phyloP scores from a whole-genome alignment of 1,140 invertebrate genomes.

The Drosophila watanabei region DNA sequence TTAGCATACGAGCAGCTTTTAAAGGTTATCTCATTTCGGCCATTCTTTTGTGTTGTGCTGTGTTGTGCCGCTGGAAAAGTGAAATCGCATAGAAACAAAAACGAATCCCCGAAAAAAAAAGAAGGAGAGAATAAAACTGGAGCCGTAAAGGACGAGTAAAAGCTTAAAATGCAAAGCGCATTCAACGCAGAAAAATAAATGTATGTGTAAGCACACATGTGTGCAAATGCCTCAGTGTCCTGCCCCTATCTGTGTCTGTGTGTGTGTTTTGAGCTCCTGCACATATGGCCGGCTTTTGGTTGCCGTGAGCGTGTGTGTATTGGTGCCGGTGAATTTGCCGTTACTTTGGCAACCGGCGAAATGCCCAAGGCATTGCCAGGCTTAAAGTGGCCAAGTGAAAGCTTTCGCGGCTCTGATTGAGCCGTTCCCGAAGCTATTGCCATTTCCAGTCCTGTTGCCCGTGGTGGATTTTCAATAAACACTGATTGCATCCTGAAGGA shows the following conservation, averaged over 20 bases:
- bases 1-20: slow-evolving; percentile 80
- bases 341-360: slow-evolving; percentile 51
- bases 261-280: slow-evolving; percentile 20
- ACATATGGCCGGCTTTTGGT: slow-evolving; percentile 49
- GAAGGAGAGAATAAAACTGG: slow-evolving; percentile 18
- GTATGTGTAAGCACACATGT: slow-evolving; percentile 24
- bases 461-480: slow-evolving; percentile 8
- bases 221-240: slow-evolving; percentile 1
- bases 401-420: slow-evolving; percentile 24
- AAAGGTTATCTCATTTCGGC: slow-evolving; percentile 72
- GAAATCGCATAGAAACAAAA: slow-evolving; percentile 23
- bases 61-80: slow-evolving; percentile 36
- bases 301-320: slow-evolving; percentile 34
- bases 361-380: slow-evolving; percentile 62
- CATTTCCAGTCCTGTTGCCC: background rate
- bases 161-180: slow-evolving; percentile 68
- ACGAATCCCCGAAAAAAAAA: slow-evolving; percentile 25
- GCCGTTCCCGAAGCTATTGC: background rate
- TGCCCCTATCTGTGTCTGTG: background rate
- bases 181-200: slow-evolving; percentile 31
- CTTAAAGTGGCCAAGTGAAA: slow-evolving; percentile 23
- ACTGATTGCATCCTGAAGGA: background rate
- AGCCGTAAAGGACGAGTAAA: slow-evolving; percentile 32
- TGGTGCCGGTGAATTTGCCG: slow-evolving; percentile 50
- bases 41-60: slow-evolving; percentile 55